Evolutionary conservation across 2,113 vertebrate genomes (phyloP).

Genomic region (Romanogobio albipinnatus): DNA sequence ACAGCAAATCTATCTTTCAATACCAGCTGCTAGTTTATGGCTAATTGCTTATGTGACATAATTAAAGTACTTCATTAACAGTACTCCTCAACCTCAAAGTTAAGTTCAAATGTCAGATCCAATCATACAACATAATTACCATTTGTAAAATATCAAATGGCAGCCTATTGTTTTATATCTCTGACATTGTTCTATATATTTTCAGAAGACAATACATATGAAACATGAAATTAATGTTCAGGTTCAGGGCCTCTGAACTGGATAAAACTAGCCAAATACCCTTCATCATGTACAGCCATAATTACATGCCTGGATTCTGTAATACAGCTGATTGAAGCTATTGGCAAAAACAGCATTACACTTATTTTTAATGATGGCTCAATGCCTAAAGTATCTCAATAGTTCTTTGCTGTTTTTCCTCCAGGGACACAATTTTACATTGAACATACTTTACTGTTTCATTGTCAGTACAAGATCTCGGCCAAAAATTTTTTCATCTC

Average conservation of each 20-base stretch:
- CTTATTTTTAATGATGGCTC: background rate
- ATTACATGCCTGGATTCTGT: background rate
- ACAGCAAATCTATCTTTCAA: constrained; percentile 13
- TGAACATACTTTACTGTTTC: background rate
- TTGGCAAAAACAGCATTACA: background rate
- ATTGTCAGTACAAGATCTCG: too few relatives aligned
- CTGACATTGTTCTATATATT: background rate
- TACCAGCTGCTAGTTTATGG: background rate
- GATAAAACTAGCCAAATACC: background rate
- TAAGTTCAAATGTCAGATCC: background rate
- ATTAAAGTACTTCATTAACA: constrained; percentile 20
- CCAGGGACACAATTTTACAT: background rate
- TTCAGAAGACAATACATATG: background rate
- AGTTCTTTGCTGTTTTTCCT: background rate
- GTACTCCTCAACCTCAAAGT: constrained; percentile 1
- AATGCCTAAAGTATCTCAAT: background rate
- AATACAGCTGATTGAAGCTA: background rate
- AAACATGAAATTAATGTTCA: background rate
- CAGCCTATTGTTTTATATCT: background rate
- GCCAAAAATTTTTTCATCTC: too few relatives aligned
- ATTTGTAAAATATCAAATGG: background rate
- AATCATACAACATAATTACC: constrained; percentile 14
- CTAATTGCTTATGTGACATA: constrained; percentile 16
- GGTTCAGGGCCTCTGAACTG: background rate
- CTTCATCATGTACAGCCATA: background rate